Base-by-base conservation (phyloP, 2,888 invertebrate genomes). In the Nomada ruficornis region DNA sequence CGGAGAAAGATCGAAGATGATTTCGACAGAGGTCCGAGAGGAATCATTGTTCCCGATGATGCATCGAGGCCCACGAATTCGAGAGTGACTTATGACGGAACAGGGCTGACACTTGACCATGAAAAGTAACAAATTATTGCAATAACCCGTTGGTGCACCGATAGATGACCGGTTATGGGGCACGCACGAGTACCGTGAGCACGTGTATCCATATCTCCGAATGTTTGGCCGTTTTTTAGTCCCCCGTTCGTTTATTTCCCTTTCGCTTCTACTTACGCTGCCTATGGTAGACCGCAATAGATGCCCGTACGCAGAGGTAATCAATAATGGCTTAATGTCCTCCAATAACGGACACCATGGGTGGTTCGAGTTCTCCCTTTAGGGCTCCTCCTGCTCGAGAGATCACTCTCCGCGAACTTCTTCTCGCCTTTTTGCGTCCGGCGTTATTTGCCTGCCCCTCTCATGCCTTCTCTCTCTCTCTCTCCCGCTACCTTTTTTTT, bases 301-400 rank as follows among this genome's bases (percentile, higher is more conserved):
- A 88, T 86, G 84, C 88, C 80, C 86, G 89, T 89, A 88, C 86
- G 88, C 89, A 85, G 89, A 90, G 90, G 91, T 92, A 91, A 93
- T 93, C 92, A 92, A 93, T 93, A 93, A 93, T 93, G 92, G 92
- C 93, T 93, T 93, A 93, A 93, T 93, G 92, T 93, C 93, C 91
- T 90, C 88, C 92, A 92, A 93, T 93, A 93, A 92, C 91, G 89
- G 92, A 91, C 93, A 92, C 93, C 92, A 92, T 93, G 92, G 93
- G 93, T 93, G 92, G 93, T 90, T 90, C 89, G 71, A 84, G 84
- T 81, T 90, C 90, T 86, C 87, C 89, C 90, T 88, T 87, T 86
- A 84, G 86, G 88, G 83, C 84, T 84, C 82, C 83, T 79, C 87
- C 42, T 57, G 62, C 77, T 64, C 79, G 72, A 87, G 82, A 85